A percentile compares a stretch with the other conserved stretches of the same genome.
These are phyloP conservation scores for Lamprotornis superbus DNA, from an alignment of 2,113 vertebrate genomes.

Conservation along the genomic window DNA sequence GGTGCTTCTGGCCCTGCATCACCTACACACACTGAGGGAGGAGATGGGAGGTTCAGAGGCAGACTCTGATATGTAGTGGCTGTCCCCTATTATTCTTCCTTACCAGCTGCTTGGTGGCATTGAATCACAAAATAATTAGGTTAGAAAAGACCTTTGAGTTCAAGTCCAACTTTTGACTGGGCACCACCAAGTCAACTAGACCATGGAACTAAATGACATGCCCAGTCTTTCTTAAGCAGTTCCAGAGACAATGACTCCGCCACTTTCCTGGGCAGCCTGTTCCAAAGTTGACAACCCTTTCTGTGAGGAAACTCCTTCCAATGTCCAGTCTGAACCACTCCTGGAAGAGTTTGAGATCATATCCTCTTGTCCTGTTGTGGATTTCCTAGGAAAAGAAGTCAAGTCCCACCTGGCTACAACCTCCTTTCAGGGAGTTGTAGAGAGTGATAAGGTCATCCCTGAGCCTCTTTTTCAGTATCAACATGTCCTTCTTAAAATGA, in stretches of 20 bases:
- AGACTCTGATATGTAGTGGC: background rate
- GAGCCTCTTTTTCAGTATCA: background rate
- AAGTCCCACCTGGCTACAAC: background rate
- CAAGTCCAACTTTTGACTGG: background rate
- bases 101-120: background rate
- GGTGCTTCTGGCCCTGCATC: background rate
- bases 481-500: background rate
- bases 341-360: background rate
- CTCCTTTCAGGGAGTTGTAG: background rate
- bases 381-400: background rate
- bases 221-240: background rate
- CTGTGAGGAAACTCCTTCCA: background rate
- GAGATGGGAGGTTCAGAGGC: background rate
- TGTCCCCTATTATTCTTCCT: background rate
- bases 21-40: background rate
- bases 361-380: background rate
- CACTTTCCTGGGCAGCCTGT: background rate
- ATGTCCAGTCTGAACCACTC: background rate
- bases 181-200: background rate
- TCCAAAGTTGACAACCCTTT: background rate
- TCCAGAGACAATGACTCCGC: background rate
- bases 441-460: too few relatives aligned
- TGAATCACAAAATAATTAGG: background rate
- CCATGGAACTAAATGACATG: background rate
- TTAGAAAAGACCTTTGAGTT: background rate